Percentiles rank a stretch among this genome's conserved stretches.
Conservation (phyloP, 2,797 vertebrate genomes). For the Antrozous pallidus region DNA sequence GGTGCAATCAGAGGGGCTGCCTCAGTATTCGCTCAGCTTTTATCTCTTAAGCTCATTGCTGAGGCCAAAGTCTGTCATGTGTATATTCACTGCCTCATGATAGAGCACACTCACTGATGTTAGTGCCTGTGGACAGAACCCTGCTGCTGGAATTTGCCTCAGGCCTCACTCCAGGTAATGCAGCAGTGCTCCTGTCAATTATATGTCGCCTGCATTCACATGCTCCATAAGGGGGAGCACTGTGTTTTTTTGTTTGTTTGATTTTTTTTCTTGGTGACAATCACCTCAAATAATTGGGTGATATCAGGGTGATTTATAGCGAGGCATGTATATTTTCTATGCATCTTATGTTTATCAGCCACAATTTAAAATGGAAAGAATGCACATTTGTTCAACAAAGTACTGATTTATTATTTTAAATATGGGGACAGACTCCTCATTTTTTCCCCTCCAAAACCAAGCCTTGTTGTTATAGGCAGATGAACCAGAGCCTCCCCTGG, state of each 20-base stretch:
- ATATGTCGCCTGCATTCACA: accelerated
- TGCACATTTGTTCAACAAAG: background rate
- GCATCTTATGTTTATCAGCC: background rate
- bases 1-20: background rate
- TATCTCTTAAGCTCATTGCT: background rate
- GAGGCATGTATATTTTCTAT: background rate
- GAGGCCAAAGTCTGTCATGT: background rate
- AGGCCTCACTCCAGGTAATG: too few relatives aligned
- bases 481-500: background rate
- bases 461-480: too few relatives aligned
- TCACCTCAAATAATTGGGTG: accelerated
- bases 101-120: background rate
- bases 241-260: too few relatives aligned
- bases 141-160: background rate
- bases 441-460: background rate
- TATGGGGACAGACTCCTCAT: background rate
- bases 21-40: background rate
- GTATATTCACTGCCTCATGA: background rate
- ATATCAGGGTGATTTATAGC: background rate
- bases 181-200: accelerated
- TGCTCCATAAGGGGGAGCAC: background rate
- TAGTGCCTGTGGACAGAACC: background rate
- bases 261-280: accelerated
- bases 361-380: background rate
- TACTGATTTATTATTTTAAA: background rate